Conservation (phyloP, 2,888 invertebrate species). For the Daptonema setosum region DNA sequence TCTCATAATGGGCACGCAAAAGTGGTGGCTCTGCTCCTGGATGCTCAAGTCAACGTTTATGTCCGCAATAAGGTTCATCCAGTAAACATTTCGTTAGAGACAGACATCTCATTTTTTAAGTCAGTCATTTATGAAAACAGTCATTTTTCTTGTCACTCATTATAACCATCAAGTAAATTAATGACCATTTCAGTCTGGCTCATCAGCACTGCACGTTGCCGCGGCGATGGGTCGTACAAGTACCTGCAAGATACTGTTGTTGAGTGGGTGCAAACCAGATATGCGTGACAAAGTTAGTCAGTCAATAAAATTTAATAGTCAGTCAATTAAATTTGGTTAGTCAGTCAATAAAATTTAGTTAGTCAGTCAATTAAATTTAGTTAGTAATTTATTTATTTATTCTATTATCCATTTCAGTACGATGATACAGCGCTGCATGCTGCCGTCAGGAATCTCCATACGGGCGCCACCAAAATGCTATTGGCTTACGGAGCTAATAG, state of each 20-base stretch:
- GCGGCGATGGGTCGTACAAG: conserved; percentile 94
- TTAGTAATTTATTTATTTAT: background rate
- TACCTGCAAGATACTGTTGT: conserved; percentile 61
- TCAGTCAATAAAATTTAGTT: background rate
- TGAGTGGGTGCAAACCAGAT: conserved; percentile 66
- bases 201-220: conserved; percentile 75
- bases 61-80: conserved; percentile 28
- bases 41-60: conserved; percentile 39
- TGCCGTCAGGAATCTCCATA: conserved; percentile 80
- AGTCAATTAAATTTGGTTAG: background rate
- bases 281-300: conserved; percentile 59
- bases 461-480: conserved; percentile 75
- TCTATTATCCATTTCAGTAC: conserved; percentile 41
- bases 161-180: too few relatives aligned
- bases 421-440: conserved; percentile 85
- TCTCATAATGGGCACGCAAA: conserved; percentile 80
- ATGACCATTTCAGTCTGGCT: conserved; percentile 49
- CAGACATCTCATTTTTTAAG: too few relatives aligned
- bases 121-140: too few relatives aligned
- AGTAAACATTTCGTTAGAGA: too few relatives aligned
- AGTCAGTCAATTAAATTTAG: background rate
- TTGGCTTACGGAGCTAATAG: conserved; percentile 65
- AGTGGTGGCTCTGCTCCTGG: conserved; percentile 49
- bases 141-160: too few relatives aligned
- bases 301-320: background rate